A percentile compares a stretch with the other conserved stretches of the same genome.
These are phyloP conservation scores for Lagopus leucura DNA, from an alignment of 2,113 vertebrate genomes.

Conservation along the genomic window DNA sequence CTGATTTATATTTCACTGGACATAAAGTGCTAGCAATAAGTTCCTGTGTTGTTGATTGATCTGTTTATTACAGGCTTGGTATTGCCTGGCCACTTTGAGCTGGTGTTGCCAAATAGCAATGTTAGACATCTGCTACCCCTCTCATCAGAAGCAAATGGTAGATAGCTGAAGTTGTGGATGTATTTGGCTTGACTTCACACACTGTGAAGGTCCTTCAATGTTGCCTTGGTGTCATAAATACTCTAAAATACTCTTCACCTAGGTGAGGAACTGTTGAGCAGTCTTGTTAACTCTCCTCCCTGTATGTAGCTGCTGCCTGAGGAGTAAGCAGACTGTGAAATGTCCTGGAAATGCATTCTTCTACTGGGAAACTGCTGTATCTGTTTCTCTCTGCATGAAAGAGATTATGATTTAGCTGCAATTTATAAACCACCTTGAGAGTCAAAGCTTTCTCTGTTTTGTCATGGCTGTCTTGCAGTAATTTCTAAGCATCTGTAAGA, in stretches of 20 bases:
- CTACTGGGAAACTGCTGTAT: neutral
- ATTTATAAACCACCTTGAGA: neutral
- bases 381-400: neutral
- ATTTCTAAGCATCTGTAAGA: neutral
- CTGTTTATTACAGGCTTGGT: neutral
- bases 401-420: neutral
- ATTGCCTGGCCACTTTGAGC: neutral
- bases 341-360: neutral
- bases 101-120: neutral
- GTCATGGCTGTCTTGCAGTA: neutral
- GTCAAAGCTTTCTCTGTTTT: neutral
- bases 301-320: neutral
- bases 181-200: neutral
- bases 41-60: neutral
- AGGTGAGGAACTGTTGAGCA: neutral
- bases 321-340: neutral
- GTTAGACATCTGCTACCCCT: neutral
- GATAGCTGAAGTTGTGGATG: neutral
- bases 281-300: accelerated
- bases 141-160: neutral
- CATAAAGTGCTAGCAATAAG: neutral
- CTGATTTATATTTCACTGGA: neutral
- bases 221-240: neutral
- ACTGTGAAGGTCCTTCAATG: neutral
- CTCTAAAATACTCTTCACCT: neutral